Conservation (phyloP, 1,140 invertebrate genomes). For the Tetranychus cinnabarinus region DNA sequence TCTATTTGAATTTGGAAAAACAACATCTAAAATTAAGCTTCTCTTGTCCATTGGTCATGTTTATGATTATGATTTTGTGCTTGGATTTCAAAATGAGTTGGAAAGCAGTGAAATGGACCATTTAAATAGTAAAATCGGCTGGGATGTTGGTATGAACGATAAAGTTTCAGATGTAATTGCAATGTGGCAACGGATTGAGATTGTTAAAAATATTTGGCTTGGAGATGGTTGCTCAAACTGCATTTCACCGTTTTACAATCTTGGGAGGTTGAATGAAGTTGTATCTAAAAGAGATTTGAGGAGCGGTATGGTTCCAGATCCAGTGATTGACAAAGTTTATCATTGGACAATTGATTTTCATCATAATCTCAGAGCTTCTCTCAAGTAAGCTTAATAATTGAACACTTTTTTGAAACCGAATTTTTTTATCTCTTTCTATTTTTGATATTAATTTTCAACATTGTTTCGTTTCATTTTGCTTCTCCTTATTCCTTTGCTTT, state of each 20-base stretch:
- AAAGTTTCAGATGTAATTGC: slow-evolving; percentile 4
- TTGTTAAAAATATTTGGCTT: slow-evolving; percentile 13
- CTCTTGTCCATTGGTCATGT: slow-evolving; percentile 9
- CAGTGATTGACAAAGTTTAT: slow-evolving; percentile 12
- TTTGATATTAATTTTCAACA: neutral
- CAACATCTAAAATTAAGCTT: neutral
- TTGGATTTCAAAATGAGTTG: slow-evolving; percentile 7
- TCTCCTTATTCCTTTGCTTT: no score
- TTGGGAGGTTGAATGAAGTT: slow-evolving; percentile 2
- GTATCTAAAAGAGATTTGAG: slow-evolving; percentile 1
- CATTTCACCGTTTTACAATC: slow-evolving; percentile 10
- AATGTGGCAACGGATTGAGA: slow-evolving; percentile 9
- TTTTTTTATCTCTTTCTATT: neutral
- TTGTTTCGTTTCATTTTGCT: no score
- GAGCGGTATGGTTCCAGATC: slow-evolving; percentile 1
- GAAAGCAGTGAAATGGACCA: neutral
- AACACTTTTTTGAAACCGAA: neutral
- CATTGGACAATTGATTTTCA: slow-evolving; percentile 16
- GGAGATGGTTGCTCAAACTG: slow-evolving; percentile 16
- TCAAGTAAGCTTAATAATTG: slow-evolving; percentile 1
- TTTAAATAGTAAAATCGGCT: slow-evolving; percentile 8
- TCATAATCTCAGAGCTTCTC: slow-evolving; percentile 8
- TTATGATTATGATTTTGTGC: slow-evolving; percentile 10
- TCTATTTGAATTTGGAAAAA: slow-evolving; percentile 8
- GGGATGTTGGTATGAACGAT: slow-evolving; percentile 13